phyloP scores from a whole-genome alignment of 2,888 invertebrate species.

The Himalopsyche tibetana region DNA sequence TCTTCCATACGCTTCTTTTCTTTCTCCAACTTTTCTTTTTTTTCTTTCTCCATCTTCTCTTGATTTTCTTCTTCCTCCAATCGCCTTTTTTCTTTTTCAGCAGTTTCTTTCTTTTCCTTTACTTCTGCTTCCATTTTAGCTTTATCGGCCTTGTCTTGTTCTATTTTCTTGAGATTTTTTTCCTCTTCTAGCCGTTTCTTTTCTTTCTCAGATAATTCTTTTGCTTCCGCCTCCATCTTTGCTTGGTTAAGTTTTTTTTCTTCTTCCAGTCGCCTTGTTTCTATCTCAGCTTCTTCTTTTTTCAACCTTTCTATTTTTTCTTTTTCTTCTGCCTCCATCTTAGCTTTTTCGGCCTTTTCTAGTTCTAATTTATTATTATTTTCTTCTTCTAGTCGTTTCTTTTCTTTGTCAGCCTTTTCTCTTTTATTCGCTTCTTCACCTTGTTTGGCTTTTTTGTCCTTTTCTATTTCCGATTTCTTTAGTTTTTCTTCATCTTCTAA shows the following conservation, averaged over 20 bases:
- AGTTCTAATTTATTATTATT: constrained; percentile 12
- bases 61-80: constrained; percentile 55
- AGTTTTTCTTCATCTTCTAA: constrained; percentile 64
- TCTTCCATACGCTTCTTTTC: not conserved
- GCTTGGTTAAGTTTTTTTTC: constrained; percentile 48
- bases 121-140: constrained; percentile 59
- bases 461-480: constrained; percentile 61
- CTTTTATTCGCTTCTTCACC: too few species aligned
- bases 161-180: constrained; percentile 59
- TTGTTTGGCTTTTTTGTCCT: constrained; percentile 62
- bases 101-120: constrained; percentile 60
- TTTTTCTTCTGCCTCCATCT: constrained; percentile 52
- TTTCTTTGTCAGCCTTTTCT: constrained; percentile 48
- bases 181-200: constrained; percentile 46
- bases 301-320: constrained; percentile 47
- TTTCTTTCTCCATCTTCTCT: not conserved
- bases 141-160: constrained; percentile 62
- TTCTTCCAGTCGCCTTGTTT: constrained; percentile 54
- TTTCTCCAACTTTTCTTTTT: not conserved
- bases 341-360: constrained; percentile 48
- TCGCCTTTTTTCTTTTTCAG: constrained; percentile 61
- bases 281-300: constrained; percentile 52
- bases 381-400: not conserved
- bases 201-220: constrained; percentile 43
- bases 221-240: constrained; percentile 51